Evolutionary conservation across 2,113 vertebrate species (phyloP).

Genomic region (Hirundichthys speculiger): DNA sequence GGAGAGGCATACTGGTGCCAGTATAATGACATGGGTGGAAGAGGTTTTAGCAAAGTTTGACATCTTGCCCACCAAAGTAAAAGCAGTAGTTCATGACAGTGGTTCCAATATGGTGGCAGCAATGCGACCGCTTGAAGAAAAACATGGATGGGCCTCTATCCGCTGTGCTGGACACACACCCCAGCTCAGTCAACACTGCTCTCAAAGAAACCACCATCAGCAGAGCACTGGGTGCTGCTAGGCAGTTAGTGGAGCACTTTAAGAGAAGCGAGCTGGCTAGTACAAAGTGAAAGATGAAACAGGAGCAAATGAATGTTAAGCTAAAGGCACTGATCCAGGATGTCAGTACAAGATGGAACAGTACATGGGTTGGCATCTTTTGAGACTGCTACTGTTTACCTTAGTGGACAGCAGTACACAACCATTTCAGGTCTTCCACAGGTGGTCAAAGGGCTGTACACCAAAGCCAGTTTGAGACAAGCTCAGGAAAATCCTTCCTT

Average conservation of each 20-base stretch:
- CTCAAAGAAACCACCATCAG: neutral
- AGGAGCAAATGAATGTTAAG: too few species aligned
- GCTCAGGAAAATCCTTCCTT: too few species aligned
- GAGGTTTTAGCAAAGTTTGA: neutral
- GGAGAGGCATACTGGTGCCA: neutral
- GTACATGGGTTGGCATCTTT: neutral
- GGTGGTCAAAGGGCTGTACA: neutral
- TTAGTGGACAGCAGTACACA: neutral
- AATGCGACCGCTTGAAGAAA: neutral
- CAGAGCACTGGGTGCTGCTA: too few species aligned
- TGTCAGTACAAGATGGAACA: too few species aligned
- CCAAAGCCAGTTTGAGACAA: too few species aligned
- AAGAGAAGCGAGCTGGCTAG: too few species aligned
- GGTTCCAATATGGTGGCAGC: constrained; percentile 1
- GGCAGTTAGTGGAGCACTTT: too few species aligned
- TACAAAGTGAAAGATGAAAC: too few species aligned
- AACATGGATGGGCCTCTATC: too few species aligned
- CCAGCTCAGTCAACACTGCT: neutral
- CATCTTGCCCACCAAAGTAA: neutral
- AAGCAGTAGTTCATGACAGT: neutral
- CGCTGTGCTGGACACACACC: neutral
- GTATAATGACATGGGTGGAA: neutral
- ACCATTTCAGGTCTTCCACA: constrained; percentile 4
- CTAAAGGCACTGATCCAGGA: too few species aligned
- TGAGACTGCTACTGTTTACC: constrained; percentile 3